Evolutionary conservation across 2,888 invertebrate genomes (phyloP).

Genomic region (Agonum fuliginosum): DNA sequence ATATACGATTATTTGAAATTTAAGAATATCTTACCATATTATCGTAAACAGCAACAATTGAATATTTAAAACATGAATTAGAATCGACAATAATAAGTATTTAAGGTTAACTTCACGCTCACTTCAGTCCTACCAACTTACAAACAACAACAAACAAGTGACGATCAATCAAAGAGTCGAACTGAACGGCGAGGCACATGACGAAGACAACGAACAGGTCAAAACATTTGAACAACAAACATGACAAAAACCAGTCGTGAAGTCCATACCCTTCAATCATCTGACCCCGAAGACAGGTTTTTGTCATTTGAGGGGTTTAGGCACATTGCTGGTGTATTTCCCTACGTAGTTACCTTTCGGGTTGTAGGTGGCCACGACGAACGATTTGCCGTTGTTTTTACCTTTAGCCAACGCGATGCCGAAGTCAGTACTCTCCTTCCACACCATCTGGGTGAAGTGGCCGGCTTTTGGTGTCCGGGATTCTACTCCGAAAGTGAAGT

Average conservation of each 20-base stretch:
- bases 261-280: slow-evolving; percentile 55
- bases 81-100: background rate
- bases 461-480: slow-evolving; percentile 73
- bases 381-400: slow-evolving; percentile 84
- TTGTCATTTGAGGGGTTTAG: slow-evolving; percentile 71
- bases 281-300: slow-evolving; percentile 48
- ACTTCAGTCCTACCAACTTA: slow-evolving; percentile 10
- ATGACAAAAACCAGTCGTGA: slow-evolving; percentile 59
- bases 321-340: slow-evolving; percentile 81
- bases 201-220: slow-evolving; percentile 58
- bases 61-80: background rate
- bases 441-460: slow-evolving; percentile 79
- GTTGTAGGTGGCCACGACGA: slow-evolving; percentile 89
- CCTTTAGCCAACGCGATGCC: slow-evolving; percentile 84
- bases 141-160: slow-evolving; percentile 37
- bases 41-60: slow-evolving; percentile 34
- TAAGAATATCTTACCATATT: slow-evolving; percentile 7
- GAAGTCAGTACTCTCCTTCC: slow-evolving; percentile 81
- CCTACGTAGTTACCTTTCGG: slow-evolving; percentile 89
- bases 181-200: slow-evolving; percentile 56
- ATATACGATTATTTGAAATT: background rate
- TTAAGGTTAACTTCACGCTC: background rate
- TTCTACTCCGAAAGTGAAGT: slow-evolving; percentile 74
- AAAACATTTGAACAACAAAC: slow-evolving; percentile 59
- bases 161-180: slow-evolving; percentile 53